Evolutionary conservation across 2,113 vertebrate genomes (phyloP).

Genomic region (Tetrao urogallus): DNA sequence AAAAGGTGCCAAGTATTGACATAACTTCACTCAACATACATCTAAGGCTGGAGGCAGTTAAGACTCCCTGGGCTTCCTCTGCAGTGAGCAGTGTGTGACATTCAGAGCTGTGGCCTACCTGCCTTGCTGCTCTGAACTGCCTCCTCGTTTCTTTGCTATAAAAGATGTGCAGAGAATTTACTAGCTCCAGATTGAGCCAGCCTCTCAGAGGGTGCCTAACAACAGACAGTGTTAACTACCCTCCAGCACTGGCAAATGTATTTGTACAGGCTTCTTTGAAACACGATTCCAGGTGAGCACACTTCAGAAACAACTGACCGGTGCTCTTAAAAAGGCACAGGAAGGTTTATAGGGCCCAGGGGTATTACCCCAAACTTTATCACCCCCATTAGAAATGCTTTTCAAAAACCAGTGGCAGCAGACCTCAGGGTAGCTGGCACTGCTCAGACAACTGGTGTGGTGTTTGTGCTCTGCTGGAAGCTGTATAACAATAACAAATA

Average conservation of each 20-base stretch:
- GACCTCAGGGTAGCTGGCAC: background rate
- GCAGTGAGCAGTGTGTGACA: background rate
- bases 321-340: background rate
- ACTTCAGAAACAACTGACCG: background rate
- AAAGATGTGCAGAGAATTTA: background rate
- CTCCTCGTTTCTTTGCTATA: background rate
- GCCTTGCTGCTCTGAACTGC: background rate
- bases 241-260: background rate
- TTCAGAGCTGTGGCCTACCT: background rate
- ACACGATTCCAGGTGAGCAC: background rate
- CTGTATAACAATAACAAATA: slow-evolving; percentile 11
- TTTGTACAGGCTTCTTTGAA: background rate
- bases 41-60: background rate
- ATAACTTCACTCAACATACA: background rate
- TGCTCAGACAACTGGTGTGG: background rate
- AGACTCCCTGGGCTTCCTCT: background rate
- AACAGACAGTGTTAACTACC: background rate
- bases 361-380: background rate
- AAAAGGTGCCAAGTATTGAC: background rate
- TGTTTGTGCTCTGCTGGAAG: background rate
- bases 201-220: background rate
- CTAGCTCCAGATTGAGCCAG: background rate
- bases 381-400: background rate
- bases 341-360: background rate
- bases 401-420: background rate